phyloP scores from a whole-genome alignment of 1,140 invertebrate genomes.

The Drosophila guanche region DNA sequence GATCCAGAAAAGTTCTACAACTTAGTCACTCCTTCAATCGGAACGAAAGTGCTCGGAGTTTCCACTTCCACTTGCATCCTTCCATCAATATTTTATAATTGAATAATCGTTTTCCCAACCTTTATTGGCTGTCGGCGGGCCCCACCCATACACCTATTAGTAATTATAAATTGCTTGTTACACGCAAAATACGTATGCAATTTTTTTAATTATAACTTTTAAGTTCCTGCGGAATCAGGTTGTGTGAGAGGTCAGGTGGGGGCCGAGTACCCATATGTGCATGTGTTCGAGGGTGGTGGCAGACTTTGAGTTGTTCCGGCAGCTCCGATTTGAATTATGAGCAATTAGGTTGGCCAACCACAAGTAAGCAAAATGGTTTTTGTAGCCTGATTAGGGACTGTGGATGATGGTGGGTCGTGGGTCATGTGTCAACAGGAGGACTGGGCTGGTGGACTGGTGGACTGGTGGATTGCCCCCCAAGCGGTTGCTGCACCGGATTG shows the following conservation, averaged over 20 bases:
- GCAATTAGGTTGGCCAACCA: constrained; percentile 62
- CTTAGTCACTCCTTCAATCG: too few species aligned
- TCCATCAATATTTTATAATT: constrained; percentile 9
- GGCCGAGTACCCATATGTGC: not conserved
- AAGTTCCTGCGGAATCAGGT: constrained; percentile 4
- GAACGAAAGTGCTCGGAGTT: too few species aligned
- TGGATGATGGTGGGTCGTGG: constrained; percentile 11
- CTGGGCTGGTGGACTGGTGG: not conserved
- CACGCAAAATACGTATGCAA: not conserved
- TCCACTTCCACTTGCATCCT: too few species aligned
- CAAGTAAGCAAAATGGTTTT: constrained; percentile 61
- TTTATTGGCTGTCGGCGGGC: too few species aligned
- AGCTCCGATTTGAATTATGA: constrained; percentile 61
- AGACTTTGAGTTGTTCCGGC: too few species aligned
- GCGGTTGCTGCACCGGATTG: constrained; percentile 59
- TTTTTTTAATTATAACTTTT: constrained; percentile 33
- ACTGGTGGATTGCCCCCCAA: too few species aligned
- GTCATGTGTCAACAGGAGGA: constrained; percentile 72
- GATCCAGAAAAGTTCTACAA: too few species aligned
- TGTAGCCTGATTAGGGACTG: constrained; percentile 10
- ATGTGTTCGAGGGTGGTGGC: too few species aligned
- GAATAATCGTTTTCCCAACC: not conserved
- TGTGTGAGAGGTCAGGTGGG: not conserved
- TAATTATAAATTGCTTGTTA: constrained; percentile 13
- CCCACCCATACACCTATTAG: not conserved